Evolutionary conservation across 2,888 invertebrate genomes (phyloP), one percentile per base, ranked within the genome.

Genomic region (Abrostola triplasia): DNA sequence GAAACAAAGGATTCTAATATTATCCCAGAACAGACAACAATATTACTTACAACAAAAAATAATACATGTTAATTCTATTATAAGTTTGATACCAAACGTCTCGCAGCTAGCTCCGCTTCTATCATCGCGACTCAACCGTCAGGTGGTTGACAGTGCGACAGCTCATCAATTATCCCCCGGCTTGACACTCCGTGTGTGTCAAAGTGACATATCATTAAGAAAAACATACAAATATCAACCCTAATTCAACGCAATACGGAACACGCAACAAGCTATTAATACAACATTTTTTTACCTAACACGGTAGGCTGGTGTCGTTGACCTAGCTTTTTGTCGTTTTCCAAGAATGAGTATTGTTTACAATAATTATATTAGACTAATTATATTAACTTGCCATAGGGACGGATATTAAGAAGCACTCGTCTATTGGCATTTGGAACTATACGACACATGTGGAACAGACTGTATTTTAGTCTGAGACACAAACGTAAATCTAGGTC

Each of bases 141-240:
- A 82, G 77, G 76, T 77, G 78, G 69, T 59, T 76, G 84, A 81
- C 83, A 82, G 77, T 77, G 59, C 76, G 84, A 84, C 84, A 76
- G 80, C 82, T 84, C 88, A 90, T 90, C 82, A 88, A 90, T 90
- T 90, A 91, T 90, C 89, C 83, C 89, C 90, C 84, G 88, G 80
- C 70, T 68, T 87, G 89, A 87, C 88, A 84, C 75, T 67, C 81
- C 86, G 84, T 82, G 84, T 84, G 85, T 85, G 85, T 87, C 87
- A 81, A 76, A 62, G 67, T 73, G 62, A 72, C 71, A 73, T 38
- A 36, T 59, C 68, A 11, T 9, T 11, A 40, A 50, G 36, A 76
- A 77, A 59, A 64, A 40, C 42, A 64, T 35, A 58, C 60, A 37
- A 77, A 51, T 70, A 37, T 60, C 68, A 76, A 84, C 84, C 78